Conservation (phyloP, 2,113 vertebrate genomes). For the Sander vitreus region DNA sequence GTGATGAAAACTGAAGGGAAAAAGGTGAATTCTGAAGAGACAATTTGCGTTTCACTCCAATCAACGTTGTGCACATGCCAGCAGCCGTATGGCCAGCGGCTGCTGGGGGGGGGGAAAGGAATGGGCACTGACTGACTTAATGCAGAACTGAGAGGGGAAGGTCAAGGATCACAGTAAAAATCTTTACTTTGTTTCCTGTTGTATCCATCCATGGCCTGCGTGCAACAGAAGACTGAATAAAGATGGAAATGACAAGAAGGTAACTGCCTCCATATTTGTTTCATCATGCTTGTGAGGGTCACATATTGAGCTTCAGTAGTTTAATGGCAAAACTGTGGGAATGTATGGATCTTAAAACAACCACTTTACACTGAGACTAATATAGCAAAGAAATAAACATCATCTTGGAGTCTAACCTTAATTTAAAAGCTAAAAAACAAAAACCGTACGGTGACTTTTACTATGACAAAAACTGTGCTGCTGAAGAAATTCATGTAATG, state of each 20-base stretch:
- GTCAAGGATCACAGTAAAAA: neutral
- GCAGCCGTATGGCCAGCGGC: neutral
- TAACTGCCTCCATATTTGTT: neutral
- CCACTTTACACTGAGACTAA: too few relatives aligned
- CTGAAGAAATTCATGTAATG: too few relatives aligned
- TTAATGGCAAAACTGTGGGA: too few relatives aligned
- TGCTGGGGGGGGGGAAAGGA: neutral
- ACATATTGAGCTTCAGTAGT: too few relatives aligned
- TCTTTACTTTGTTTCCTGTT: neutral
- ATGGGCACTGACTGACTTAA: neutral
- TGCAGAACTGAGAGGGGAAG: neutral
- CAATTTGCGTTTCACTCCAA: constrained; percentile 31
- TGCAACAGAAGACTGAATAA: neutral
- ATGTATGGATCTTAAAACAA: too few relatives aligned
- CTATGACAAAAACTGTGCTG: too few relatives aligned
- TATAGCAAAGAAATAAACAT: too few relatives aligned
- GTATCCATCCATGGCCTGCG: neutral
- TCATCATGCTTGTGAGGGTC: too few relatives aligned
- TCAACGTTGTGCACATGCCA: constrained; percentile 17
- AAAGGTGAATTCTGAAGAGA: constrained; percentile 25
- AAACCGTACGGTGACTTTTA: too few relatives aligned
- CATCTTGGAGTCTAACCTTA: too few relatives aligned
- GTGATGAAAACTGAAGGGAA: constrained; percentile 76
- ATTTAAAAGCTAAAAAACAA: too few relatives aligned
- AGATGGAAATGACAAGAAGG: neutral